Percentiles rank a stretch among this genome's conserved stretches.
These are phyloP conservation scores for Acheta domesticus DNA, from an alignment of 2,888 invertebrate genomes.

Conservation along the genomic window DNA sequence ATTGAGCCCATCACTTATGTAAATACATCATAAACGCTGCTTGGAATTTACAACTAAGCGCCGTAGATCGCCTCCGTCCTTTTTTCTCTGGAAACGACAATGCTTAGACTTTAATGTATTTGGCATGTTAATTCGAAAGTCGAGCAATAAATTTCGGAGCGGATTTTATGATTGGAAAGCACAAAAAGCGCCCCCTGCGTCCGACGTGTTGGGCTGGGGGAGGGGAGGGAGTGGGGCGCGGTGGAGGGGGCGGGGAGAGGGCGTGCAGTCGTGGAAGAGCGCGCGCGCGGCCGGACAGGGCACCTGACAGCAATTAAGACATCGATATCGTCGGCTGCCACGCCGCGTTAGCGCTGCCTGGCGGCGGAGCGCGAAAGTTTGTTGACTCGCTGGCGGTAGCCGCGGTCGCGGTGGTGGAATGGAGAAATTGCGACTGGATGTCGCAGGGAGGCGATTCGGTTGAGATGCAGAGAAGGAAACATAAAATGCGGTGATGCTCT, in stretches of 20 bases:
- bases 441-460: no score
- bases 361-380: background rate
- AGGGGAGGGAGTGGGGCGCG: background rate
- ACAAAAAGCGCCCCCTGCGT: background rate
- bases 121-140: conserved; percentile 2
- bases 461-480: no score
- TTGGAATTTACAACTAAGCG: background rate
- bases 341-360: background rate
- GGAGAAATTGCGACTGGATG: no score
- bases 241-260: no score
- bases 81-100: conserved; percentile 18
- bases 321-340: background rate
- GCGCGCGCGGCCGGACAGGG: background rate
- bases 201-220: background rate
- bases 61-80: background rate
- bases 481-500: no score
- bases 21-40: conserved; percentile 9
- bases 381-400: background rate
- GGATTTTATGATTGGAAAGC: conserved; percentile 18
- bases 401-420: no score
- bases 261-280: no score
- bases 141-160: conserved; percentile 9
- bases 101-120: conserved; percentile 6
- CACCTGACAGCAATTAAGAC: conserved; percentile 10
- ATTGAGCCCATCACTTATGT: conserved; percentile 18